phyloP scores from a whole-genome alignment of 2,113 vertebrate species.

The Cephalophus harveyi region DNA sequence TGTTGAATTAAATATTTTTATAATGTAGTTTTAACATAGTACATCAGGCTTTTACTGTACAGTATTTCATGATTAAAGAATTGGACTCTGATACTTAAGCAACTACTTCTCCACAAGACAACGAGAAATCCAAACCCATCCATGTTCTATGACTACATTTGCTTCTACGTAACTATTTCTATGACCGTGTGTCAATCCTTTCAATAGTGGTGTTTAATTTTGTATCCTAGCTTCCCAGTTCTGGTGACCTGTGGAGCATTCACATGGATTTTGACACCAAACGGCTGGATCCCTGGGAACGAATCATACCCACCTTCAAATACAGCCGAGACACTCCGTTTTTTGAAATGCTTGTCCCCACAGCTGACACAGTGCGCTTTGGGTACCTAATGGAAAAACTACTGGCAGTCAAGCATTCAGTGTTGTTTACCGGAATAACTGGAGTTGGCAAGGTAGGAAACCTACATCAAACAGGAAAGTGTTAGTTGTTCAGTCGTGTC shows the following conservation, averaged over 20 bases:
- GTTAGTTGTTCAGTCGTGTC: neutral
- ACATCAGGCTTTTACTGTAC: neutral
- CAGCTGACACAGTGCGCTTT: constrained; percentile 88
- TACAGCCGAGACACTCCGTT: constrained; percentile 85
- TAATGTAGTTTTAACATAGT: neutral
- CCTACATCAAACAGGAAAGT: neutral
- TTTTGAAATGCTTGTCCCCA: constrained; percentile 92
- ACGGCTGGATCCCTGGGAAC: constrained; percentile 86
- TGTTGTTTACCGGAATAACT: constrained; percentile 88
- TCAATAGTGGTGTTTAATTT: neutral
- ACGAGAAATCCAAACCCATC: neutral
- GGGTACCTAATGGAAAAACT: constrained; percentile 92
- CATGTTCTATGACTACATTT: neutral
- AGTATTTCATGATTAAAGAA: neutral
- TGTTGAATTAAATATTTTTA: neutral
- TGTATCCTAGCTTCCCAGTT: constrained; percentile 80
- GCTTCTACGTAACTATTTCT: neutral
- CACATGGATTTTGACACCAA: constrained; percentile 86
- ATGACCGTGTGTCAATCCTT: neutral
- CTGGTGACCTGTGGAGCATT: constrained; percentile 84
- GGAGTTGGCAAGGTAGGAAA: constrained; percentile 90
- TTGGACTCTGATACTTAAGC: neutral
- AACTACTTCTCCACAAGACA: neutral
- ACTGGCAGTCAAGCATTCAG: constrained; percentile 85
- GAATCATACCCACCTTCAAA: constrained; percentile 85